phyloP scores from a whole-genome alignment of 92 coral and sea anemone species.

The Desmophyllum pertusum region DNA sequence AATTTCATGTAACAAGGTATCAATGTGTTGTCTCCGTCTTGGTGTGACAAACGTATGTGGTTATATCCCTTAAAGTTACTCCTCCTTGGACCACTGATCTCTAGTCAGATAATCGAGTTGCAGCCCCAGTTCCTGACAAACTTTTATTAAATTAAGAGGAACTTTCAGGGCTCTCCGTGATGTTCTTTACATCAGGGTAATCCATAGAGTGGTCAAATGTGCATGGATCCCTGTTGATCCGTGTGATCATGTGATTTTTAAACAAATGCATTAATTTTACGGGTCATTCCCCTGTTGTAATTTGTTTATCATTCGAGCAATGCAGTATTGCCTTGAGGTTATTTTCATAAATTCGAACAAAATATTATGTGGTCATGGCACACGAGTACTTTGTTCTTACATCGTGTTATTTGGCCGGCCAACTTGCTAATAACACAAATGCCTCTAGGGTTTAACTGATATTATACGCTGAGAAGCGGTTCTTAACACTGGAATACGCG shows the following conservation, averaged over 20 bases:
- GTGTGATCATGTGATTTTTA: background rate
- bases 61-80: too few species aligned
- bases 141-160: too few species aligned
- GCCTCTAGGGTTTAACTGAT: background rate
- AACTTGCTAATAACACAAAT: background rate
- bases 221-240: background rate
- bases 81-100: too few species aligned
- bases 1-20: too few species aligned
- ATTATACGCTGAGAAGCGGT: background rate
- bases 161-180: too few species aligned
- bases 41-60: too few species aligned
- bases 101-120: too few species aligned
- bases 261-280: background rate
- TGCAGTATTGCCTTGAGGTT: slow-evolving; percentile 5
- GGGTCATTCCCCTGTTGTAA: background rate
- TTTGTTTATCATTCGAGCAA: background rate
- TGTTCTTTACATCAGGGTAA: too few species aligned
- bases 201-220: too few species aligned
- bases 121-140: too few species aligned
- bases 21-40: too few species aligned
- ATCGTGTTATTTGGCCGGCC: background rate
- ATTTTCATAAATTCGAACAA: background rate
- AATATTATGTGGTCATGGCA: slow-evolving; percentile 1
- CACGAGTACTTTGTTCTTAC: slow-evolving; percentile 8
- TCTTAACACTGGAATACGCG: too few species aligned